Evolutionary conservation across 2,797 vertebrate species (phyloP).

Genomic region (Bufotes viridis): DNA sequence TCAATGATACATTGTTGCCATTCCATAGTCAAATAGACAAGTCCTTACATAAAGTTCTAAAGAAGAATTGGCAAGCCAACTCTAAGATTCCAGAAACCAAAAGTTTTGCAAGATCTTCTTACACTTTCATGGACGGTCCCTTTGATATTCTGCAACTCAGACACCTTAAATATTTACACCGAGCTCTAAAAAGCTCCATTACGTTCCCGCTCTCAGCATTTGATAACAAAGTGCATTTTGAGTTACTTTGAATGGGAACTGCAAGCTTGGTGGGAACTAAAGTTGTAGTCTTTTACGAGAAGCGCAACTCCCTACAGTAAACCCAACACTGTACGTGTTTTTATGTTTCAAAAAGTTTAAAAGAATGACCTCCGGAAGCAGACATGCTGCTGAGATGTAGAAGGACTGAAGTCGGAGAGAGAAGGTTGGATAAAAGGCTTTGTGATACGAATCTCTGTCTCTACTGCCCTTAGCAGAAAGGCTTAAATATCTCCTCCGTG

Average conservation of each 20-base stretch:
- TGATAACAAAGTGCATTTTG: constrained; percentile 24
- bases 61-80: not conserved
- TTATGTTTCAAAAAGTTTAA: constrained; percentile 69
- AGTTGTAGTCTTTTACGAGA: constrained; percentile 63
- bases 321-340: constrained; percentile 66
- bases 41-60: not conserved
- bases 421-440: constrained; percentile 90
- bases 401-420: constrained; percentile 84
- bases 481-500: constrained; percentile 96
- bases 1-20: not conserved
- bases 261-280: constrained; percentile 55
- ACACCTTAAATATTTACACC: constrained; percentile 61
- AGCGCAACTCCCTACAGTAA: constrained; percentile 66
- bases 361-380: constrained; percentile 85
- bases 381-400: constrained; percentile 82
- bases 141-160: constrained; percentile 3
- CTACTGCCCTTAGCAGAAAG: constrained; percentile 87
- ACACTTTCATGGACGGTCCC: not conserved
- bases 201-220: constrained; percentile 29
- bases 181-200: constrained; percentile 22
- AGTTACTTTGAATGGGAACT: constrained; percentile 38
- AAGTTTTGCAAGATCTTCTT: not conserved
- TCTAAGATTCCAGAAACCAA: not conserved
- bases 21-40: not conserved
- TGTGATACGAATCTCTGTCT: constrained; percentile 90